phyloP scores from a whole-genome alignment of 1,140 invertebrate genomes.

The Apis laboriosa region DNA sequence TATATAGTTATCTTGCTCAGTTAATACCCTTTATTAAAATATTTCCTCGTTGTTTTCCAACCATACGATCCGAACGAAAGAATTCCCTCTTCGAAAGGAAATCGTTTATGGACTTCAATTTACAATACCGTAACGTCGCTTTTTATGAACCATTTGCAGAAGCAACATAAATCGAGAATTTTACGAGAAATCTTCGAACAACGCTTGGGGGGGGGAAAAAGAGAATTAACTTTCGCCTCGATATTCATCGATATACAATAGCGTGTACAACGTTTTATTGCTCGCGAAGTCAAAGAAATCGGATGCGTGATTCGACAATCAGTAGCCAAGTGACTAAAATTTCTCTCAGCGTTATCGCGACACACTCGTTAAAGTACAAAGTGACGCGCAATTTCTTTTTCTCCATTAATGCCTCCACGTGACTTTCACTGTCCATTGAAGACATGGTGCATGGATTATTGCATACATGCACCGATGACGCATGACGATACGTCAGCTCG shows the following conservation, averaged over 20 bases:
- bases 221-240: neutral
- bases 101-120: neutral
- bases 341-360: conserved; percentile 43
- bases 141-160: neutral
- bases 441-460: neutral
- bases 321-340: conserved; percentile 3
- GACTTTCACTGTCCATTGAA: conserved; percentile 40
- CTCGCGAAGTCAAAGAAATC: too few relatives aligned
- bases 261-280: too few relatives aligned
- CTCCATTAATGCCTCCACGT: conserved; percentile 34
- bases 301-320: neutral
- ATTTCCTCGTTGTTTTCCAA: neutral
- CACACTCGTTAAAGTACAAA: conserved; percentile 10
- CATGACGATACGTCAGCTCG: conserved; percentile 2
- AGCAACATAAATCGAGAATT: neutral
- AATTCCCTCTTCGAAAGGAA: neutral
- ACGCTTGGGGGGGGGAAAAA: too few relatives aligned
- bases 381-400: conserved; percentile 50
- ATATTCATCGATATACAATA: neutral
- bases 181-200: neutral
- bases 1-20: too few relatives aligned
- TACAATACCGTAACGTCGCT: neutral
- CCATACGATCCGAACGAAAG: too few relatives aligned
- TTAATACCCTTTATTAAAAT: too few relatives aligned
- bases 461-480: conserved; percentile 33